These are phyloP conservation scores for Amazona ochrocephala DNA, from an alignment of 2,797 vertebrate species.

Conservation along the genomic window DNA sequence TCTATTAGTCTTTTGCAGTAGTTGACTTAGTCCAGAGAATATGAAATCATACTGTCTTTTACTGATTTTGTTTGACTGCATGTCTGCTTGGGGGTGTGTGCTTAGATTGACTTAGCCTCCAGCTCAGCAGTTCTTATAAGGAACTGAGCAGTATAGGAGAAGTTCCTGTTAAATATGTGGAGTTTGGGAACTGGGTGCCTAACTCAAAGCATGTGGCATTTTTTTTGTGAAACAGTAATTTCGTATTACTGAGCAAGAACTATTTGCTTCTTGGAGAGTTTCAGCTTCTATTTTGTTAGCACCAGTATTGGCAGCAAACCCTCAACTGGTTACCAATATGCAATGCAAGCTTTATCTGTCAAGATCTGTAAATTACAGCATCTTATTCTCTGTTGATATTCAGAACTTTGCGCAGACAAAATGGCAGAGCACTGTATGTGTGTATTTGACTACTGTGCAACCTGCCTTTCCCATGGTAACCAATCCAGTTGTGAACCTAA, in stretches of 20 bases:
- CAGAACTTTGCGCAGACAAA: neutral
- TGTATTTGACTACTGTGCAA: neutral
- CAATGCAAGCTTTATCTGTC: neutral
- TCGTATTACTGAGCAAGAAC: neutral
- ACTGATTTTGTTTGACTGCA: neutral
- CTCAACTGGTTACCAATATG: neutral
- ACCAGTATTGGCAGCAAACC: neutral
- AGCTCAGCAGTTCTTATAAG: neutral
- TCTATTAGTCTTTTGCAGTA: neutral
- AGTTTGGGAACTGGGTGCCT: neutral
- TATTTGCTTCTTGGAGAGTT: neutral
- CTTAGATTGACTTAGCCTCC: neutral
- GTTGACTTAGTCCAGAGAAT: neutral
- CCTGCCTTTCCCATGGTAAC: neutral
- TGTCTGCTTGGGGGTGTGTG: neutral
- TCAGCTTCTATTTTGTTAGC: neutral
- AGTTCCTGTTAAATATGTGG: neutral
- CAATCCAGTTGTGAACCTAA: neutral
- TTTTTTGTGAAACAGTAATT: neutral
- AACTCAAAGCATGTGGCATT: neutral
- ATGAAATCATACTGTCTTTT: rapidly evolving
- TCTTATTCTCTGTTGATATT: neutral
- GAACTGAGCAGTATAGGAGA: neutral
- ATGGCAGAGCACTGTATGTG: neutral
- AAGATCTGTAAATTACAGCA: neutral